These are phyloP conservation scores for Mylabris phalerata DNA, from an alignment of 1,140 invertebrate species.

Conservation along the genomic window DNA sequence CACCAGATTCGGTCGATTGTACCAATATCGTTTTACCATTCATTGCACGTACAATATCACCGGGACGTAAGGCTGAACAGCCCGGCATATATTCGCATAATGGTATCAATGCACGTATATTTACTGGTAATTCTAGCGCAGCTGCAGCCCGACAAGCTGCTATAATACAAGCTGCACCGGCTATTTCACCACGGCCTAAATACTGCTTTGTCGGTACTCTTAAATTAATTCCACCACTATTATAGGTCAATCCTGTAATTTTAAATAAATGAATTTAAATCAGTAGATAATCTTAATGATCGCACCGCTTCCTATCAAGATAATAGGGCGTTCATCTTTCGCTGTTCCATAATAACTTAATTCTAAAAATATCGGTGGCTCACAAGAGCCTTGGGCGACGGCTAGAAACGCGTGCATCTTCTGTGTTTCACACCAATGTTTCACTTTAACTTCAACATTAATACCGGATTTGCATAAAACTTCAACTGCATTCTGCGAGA, in stretches of 20 bases:
- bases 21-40: constrained; percentile 61
- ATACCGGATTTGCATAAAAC: constrained; percentile 44
- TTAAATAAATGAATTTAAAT: too few relatives aligned
- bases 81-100: constrained; percentile 59
- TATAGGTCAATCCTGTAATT: constrained; percentile 58
- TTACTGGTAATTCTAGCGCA: constrained; percentile 50
- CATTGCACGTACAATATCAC: constrained; percentile 56
- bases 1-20: constrained; percentile 61
- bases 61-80: constrained; percentile 53
- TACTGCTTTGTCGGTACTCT: constrained; percentile 53
- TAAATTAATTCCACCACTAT: constrained; percentile 59
- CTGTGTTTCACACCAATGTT: constrained; percentile 53
- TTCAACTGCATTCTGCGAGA: constrained; percentile 48
- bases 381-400: constrained; percentile 53
- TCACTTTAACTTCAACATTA: constrained; percentile 48
- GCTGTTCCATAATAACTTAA: constrained; percentile 46
- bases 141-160: constrained; percentile 49
- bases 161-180: constrained; percentile 56
- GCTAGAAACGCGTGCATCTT: constrained; percentile 59
- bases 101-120: constrained; percentile 51
- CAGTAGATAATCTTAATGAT: neutral
- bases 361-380: constrained; percentile 58
- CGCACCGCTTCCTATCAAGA: constrained; percentile 20
- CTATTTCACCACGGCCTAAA: constrained; percentile 61
- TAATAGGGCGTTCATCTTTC: constrained; percentile 42